Base-by-base conservation (phyloP, 1,140 invertebrate species). In the Drosophila saltans region DNA sequence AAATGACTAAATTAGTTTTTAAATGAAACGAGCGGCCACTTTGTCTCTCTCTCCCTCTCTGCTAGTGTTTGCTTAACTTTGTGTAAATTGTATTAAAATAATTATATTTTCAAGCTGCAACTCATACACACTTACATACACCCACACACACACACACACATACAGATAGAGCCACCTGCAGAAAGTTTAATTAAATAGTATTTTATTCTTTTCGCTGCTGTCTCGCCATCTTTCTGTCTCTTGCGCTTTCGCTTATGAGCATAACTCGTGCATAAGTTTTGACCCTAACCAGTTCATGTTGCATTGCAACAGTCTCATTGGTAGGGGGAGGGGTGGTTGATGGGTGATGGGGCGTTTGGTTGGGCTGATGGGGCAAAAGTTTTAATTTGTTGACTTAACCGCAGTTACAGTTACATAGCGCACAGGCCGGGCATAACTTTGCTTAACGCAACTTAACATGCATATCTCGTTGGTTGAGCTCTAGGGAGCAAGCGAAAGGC, bases 321-420 rank as follows among this genome's bases (percentile, higher is more conserved):
- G 74, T 30, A 40, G 45, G 16, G 41, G 57, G 30, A 16, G 41
- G 41, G 33, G 3, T 3, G 6, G 33, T 36, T 2, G 30, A 26
- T 6, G 43, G 43, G 43, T 2, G 30, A 26, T 6, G 43, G 43
- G 43, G 6, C 16, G 2, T 48, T 16, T 1, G 43, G 7, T 0
- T 48, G n/a, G 43, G 43, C 39, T 16, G 52, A 26, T 48, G 16
- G 9, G 21, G 80, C 81, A 86, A 86, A 88, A 88, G 83, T 88
- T 88, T 88, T 88, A 88, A 88, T 89, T 88, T 88, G 83, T 88
- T 88, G 84, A 88, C 83, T 88, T 88, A 88, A 88, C 83, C 83
- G 83, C 83, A 88, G 83, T 88, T 88, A 88, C 83, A 86, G 82
- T 82, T 88, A 88, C 83, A 41, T 16, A 33, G 69, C 57, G 65